Evolutionary conservation across 2,113 vertebrate genomes (phyloP).

Genomic region (Pseudopipra pipra): DNA sequence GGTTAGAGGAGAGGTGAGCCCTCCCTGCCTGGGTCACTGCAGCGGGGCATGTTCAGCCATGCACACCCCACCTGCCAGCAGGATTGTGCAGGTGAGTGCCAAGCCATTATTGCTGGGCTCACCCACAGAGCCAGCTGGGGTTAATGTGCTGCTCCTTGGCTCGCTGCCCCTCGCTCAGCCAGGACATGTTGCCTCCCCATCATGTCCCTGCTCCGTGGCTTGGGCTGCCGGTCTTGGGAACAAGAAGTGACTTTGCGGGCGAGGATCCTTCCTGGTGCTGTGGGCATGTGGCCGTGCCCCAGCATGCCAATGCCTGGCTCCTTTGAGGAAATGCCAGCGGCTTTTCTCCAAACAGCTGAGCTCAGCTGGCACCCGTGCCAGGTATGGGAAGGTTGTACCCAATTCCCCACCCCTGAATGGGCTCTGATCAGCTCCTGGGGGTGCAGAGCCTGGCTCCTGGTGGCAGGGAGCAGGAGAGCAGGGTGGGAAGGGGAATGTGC

Average conservation of each 20-base stretch:
- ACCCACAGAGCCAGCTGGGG: not conserved
- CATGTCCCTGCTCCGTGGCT: accelerated
- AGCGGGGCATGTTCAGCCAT: not conserved
- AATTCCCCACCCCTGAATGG: accelerated
- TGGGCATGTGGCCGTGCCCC: not conserved
- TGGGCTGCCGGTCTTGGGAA: not conserved
- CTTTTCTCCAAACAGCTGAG: not conserved
- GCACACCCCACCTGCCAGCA: not conserved
- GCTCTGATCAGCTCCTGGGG: not conserved
- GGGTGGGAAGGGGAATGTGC: not conserved
- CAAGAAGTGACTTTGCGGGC: not conserved
- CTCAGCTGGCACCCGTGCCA: accelerated
- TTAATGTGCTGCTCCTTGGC: accelerated
- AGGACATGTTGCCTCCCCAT: accelerated
- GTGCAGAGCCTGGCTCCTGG: not conserved
- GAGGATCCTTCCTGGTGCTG: not conserved
- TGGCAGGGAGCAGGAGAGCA: not conserved
- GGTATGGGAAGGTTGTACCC: not conserved
- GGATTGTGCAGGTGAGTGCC: not conserved
- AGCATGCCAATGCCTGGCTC: not conserved
- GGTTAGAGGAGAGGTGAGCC: not conserved
- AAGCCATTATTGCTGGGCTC: not conserved
- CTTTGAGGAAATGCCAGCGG: not conserved
- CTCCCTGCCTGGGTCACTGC: accelerated
- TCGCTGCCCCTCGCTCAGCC: not conserved